A percentile compares a stretch with the other conserved stretches of the same genome.
Conservation (phyloP, 2,113 vertebrate genomes). For the Scalopus aquaticus region DNA sequence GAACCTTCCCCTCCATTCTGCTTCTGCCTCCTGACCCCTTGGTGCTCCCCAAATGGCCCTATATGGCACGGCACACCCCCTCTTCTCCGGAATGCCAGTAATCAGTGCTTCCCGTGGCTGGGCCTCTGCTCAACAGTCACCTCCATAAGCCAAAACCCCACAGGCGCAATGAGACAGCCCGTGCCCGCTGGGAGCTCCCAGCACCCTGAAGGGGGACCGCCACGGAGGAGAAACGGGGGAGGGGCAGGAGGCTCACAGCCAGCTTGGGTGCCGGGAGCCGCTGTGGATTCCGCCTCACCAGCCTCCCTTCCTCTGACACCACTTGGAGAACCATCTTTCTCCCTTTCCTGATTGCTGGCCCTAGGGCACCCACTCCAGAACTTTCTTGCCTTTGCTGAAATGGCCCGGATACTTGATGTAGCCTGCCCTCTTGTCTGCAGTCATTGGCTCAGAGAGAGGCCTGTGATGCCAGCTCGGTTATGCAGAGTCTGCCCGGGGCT, state of each 20-base stretch:
- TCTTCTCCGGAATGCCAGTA: background rate
- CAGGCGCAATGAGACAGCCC: background rate
- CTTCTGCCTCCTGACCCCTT: background rate
- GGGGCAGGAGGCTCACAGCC: background rate
- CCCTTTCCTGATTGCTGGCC: no score
- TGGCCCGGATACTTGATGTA: background rate
- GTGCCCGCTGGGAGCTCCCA: background rate
- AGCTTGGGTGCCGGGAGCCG: no score
- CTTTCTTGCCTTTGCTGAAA: background rate
- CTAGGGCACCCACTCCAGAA: background rate
- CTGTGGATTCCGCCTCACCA: background rate
- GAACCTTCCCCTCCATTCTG: no score
- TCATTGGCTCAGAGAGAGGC: background rate
- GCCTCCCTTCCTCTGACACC: background rate
- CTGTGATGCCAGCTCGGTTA: background rate
- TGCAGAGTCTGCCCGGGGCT: background rate
- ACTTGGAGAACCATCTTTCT: background rate
- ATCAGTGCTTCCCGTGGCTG: background rate
- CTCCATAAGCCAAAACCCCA: background rate
- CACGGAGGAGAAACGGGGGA: background rate
- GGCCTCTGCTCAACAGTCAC: background rate
- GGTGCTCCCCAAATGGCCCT: accelerated
- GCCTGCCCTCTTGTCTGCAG: background rate
- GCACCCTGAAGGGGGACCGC: background rate
- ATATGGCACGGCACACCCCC: accelerated